Percentiles rank a stretch among this genome's conserved stretches.
These are phyloP conservation scores for Platycheirus albimanus DNA, from an alignment of 2,888 invertebrate species.

Conservation along the genomic window DNA sequence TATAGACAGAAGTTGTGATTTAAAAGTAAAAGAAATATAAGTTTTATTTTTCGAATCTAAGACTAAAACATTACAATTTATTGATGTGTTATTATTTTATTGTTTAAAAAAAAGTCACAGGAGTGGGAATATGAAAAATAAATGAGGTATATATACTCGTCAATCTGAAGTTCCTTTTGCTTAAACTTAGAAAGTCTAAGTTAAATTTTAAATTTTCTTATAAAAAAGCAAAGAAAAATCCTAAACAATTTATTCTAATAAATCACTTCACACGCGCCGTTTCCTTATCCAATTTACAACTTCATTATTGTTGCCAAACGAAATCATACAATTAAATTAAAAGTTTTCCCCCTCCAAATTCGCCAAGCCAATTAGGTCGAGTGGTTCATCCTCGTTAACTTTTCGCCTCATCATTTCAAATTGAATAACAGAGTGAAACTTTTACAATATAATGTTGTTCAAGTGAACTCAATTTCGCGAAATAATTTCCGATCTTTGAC, in stretches of 20 bases:
- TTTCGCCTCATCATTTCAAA: conserved; percentile 37
- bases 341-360: conserved; percentile 32
- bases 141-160: too few species aligned
- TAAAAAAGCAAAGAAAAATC: too few species aligned
- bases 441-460: conserved; percentile 57
- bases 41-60: too few species aligned
- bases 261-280: neutral
- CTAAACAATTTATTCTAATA: neutral
- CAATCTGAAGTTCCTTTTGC: too few species aligned
- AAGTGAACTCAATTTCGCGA: conserved; percentile 63
- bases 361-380: conserved; percentile 58
- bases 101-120: too few species aligned
- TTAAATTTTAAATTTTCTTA: too few species aligned
- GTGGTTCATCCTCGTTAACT: conserved; percentile 32
- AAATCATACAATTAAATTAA: conserved; percentile 61
- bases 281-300: conserved; percentile 1
- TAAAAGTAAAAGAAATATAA: too few species aligned
- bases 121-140: too few species aligned
- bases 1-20: too few species aligned
- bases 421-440: conserved; percentile 51
- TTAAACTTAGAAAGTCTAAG: too few species aligned
- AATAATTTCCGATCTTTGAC: conserved; percentile 68
- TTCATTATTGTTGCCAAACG: conserved; percentile 38
- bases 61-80: too few species aligned
- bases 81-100: too few species aligned